A percentile compares a stretch with the other conserved stretches of the same genome.
Conservation (phyloP, 2,888 invertebrate genomes). For the Masnerella sp. region DNA sequence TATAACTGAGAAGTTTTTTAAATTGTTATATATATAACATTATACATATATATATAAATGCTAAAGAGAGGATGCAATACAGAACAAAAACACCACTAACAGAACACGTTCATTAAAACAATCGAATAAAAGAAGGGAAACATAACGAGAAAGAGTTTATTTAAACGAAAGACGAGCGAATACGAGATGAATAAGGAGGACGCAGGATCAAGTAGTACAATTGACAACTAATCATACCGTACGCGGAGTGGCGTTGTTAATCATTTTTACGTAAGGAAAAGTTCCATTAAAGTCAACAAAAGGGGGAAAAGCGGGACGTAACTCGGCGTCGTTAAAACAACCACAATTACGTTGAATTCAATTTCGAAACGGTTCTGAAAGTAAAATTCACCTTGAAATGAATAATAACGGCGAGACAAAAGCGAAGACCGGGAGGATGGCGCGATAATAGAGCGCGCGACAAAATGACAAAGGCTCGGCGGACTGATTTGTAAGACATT, state of each 20-base stretch:
- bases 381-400: conserved; percentile 48
- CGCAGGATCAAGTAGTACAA: no score
- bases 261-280: conserved; percentile 24
- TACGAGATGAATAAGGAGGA: no score
- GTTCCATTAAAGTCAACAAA: conserved; percentile 27
- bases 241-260: background rate
- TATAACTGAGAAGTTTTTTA: no score
- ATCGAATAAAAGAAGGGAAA: no score
- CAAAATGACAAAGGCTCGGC: conserved; percentile 32
- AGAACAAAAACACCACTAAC: no score
- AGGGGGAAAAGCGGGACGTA: background rate
- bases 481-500: conserved; percentile 49
- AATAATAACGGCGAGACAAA: conserved; percentile 47
- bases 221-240: no score
- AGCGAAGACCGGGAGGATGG: conserved; percentile 27
- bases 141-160: no score
- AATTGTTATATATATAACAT: no score
- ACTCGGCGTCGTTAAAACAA: conserved; percentile 20
- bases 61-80: no score
- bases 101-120: no score
- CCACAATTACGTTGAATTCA: conserved; percentile 37
- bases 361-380: conserved; percentile 40
- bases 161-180: no score
- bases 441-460: conserved; percentile 51
- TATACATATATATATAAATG: no score